Evolutionary conservation across 2,888 invertebrate genomes (phyloP).

Genomic region (Blera fallax): DNA sequence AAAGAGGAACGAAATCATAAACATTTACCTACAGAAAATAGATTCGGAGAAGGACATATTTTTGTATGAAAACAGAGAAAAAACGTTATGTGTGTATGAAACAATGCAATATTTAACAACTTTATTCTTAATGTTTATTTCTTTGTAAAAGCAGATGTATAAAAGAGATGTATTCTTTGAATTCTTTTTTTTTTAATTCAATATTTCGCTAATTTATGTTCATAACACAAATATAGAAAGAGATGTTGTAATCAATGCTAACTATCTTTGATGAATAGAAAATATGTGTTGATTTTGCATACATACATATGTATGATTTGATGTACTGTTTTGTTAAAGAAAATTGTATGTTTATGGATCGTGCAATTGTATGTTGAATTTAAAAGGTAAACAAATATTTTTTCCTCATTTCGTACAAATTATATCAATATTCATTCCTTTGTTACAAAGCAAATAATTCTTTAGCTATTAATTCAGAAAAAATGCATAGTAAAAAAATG

Average conservation of each 20-base stretch:
- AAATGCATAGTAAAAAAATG: constrained; percentile 3
- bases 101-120: constrained; percentile 1
- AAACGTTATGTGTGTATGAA: constrained; percentile 38
- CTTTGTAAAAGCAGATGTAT: neutral
- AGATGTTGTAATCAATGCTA: constrained; percentile 28
- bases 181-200: constrained; percentile 6
- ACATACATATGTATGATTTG: neutral
- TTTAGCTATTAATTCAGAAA: constrained; percentile 27
- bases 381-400: too few relatives aligned
- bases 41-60: constrained; percentile 53
- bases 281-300: neutral
- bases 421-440: constrained; percentile 46
- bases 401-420: constrained; percentile 14
- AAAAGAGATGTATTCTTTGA: neutral
- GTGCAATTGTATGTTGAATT: neutral
- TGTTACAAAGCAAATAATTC: constrained; percentile 20
- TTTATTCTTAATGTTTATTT: neutral
- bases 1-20: constrained; percentile 15
- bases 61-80: constrained; percentile 56
- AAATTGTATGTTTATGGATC: neutral
- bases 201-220: constrained; percentile 63
- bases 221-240: constrained; percentile 51
- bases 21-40: constrained; percentile 38
- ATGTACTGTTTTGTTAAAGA: neutral
- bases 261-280: neutral